Base-by-base conservation (phyloP, 2,888 invertebrate genomes). In the Mycogona germanica region DNA sequence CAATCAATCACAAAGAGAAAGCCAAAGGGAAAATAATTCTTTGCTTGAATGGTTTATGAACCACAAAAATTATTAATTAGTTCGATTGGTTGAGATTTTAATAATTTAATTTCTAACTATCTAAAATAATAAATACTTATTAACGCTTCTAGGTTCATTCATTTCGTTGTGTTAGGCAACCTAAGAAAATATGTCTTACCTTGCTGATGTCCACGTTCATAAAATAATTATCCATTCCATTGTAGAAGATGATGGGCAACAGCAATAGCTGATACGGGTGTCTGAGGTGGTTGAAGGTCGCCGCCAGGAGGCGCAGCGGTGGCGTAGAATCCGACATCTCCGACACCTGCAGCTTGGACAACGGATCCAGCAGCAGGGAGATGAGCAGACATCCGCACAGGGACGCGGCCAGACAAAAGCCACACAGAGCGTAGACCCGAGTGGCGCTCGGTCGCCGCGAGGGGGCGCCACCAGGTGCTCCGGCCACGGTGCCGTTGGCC, bases 171-270 rank as follows among this genome's bases (percentile, higher is more conserved):
- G n/a, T n/a, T n/a, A n/a, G n/a, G n/a, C n/a, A n/a, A n/a, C n/a
- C n/a, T n/a, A n/a, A n/a, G n/a, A n/a, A n/a, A n/a, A n/a, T n/a
- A n/a, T n/a, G 38, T 63, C 70, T 64, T 59, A 74, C 73, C 62
- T 70, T 69, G 0, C 73, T 74, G 60, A 67, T 75, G 40, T 73
- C 71, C 1, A 92, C 93, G 21, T 87, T 87, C 62, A 93, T 87
- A 72, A 93, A 96, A 0, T 93, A 95, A 68, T 96, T 95, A 67
- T 96, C 95, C 80, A 97, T 85, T 55, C 96, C 96, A 64, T 93
- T 92, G 82, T 91, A 97, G 48, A 96, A 74, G 0, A 96, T 96
- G 59, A 97, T 82, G 1, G 95, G 95, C 59, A 96, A 88, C 32
- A 97, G 78, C 6, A 96, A 75, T 64, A 93, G 84, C 66, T 93